These are phyloP conservation scores for Bergia puertoricense DNA, from an alignment of 92 coral and sea anemone species.

Conservation along the genomic window DNA sequence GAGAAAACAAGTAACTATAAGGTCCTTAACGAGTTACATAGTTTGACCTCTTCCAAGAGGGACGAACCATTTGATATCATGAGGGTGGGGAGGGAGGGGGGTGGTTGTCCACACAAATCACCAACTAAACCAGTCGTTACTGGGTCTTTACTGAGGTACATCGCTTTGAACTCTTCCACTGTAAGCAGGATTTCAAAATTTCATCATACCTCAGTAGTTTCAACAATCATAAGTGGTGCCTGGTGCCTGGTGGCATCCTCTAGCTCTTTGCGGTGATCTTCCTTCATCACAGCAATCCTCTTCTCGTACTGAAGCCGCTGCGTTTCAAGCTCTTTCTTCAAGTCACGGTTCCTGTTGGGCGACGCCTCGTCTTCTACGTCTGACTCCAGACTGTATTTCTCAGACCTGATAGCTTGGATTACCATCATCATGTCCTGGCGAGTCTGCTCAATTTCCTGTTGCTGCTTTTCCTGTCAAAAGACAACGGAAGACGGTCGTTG, in stretches of 20 bases:
- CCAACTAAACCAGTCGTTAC: no score
- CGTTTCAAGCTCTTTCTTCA: conserved; percentile 69
- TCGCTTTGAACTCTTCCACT: no score
- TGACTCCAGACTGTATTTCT: conserved; percentile 81
- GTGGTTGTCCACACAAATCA: no score
- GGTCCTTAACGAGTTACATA: no score
- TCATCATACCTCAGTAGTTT: conserved; percentile 41
- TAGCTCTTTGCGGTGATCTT: conserved; percentile 67
- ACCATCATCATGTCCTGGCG: conserved; percentile 99
- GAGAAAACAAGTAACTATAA: no score
- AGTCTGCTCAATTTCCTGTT: conserved; percentile 89
- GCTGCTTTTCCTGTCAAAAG: conserved; percentile 81
- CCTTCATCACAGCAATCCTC: conserved; percentile 67
- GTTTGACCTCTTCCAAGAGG: no score
- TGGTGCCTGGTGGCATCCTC: conserved; percentile 40
- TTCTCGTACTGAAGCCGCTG: conserved; percentile 79
- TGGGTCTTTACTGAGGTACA: no score
- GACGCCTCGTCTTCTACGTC: conserved; percentile 57
- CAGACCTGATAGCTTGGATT: conserved; percentile 91
- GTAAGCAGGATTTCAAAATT: no score
- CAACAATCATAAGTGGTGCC: conserved; percentile 31
- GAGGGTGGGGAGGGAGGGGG: no score
- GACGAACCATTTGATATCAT: no score
- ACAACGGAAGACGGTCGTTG: neutral
- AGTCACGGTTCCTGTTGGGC: conserved; percentile 51